Conservation (phyloP, 92 coral and sea anemone genomes). For the Palythoa grandis region DNA sequence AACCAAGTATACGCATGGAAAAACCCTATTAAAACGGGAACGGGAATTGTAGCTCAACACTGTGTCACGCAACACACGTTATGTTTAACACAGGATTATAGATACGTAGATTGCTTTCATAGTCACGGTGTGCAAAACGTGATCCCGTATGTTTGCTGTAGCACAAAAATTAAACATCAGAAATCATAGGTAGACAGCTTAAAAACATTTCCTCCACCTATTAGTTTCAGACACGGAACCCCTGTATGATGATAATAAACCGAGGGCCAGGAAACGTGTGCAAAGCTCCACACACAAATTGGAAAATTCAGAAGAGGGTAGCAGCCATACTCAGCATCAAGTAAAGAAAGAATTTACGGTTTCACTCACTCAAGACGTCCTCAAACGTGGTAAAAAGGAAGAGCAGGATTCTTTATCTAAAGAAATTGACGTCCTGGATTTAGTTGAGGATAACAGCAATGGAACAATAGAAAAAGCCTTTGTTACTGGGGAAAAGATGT, state of each 20-base stretch:
- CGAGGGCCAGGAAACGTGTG: background rate
- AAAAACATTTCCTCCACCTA: background rate
- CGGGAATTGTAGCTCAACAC: no score
- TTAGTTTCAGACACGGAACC: background rate
- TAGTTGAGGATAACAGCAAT: conserved; percentile 3
- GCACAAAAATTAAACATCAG: background rate
- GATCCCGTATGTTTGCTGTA: no score
- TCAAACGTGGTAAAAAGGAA: background rate
- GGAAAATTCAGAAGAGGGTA: background rate
- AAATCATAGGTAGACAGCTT: background rate
- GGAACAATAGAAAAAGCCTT: background rate
- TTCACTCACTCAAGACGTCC: background rate
- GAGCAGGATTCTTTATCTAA: background rate
- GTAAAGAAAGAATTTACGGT: background rate
- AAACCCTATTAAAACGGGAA: no score
- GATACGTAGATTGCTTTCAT: no score
- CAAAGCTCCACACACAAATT: background rate
- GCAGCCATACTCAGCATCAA: background rate
- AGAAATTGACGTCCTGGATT: conserved; percentile 31
- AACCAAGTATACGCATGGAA: no score
- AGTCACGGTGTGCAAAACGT: no score
- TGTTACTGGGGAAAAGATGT: conserved; percentile 7
- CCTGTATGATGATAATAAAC: background rate
- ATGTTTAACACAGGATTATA: no score
- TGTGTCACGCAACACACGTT: no score